Evolutionary conservation across 2,113 vertebrate genomes (phyloP).

Genomic region (Paedocypris sp.): DNA sequence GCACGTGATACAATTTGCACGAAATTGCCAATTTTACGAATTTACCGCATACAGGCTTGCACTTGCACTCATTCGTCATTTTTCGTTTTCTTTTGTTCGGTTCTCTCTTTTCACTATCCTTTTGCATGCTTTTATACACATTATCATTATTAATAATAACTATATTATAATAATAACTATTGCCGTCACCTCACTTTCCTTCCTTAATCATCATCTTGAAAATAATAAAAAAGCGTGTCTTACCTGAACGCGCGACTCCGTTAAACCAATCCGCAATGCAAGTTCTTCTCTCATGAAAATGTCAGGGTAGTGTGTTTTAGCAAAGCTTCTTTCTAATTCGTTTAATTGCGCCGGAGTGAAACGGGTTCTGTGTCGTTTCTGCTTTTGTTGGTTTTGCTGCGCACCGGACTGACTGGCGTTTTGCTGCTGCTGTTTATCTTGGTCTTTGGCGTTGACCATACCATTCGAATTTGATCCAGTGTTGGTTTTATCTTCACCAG

Average conservation of each 20-base stretch:
- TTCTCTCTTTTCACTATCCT: no score
- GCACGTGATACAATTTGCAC: no score
- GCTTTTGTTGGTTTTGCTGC: constrained; percentile 83
- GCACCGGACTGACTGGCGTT: constrained; percentile 58
- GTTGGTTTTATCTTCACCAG: constrained; percentile 86
- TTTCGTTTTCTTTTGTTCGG: no score
- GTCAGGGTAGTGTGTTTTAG: constrained; percentile 96
- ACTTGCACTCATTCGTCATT: no score
- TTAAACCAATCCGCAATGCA: constrained; percentile 91
- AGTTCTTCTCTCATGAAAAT: constrained; percentile 98
- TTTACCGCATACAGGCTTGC: no score
- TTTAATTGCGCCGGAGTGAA: constrained; percentile 97
- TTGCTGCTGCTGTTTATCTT: constrained; percentile 80
- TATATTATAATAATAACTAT: no score
- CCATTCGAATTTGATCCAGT: constrained; percentile 81
- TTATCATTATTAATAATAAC: no score
- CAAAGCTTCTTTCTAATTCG: constrained; percentile 96
- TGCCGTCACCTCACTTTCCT: no score
- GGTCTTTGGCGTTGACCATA: constrained; percentile 83
- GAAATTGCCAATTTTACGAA: no score
- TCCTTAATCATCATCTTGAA: no score
- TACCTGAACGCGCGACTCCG: constrained; percentile 97
- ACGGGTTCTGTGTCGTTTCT: constrained; percentile 95
- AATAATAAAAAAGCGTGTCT: no score
- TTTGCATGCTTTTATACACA: no score